Evolutionary conservation across 2,888 invertebrate genomes (phyloP).

Genomic region (Philopedon plagiatum): DNA sequence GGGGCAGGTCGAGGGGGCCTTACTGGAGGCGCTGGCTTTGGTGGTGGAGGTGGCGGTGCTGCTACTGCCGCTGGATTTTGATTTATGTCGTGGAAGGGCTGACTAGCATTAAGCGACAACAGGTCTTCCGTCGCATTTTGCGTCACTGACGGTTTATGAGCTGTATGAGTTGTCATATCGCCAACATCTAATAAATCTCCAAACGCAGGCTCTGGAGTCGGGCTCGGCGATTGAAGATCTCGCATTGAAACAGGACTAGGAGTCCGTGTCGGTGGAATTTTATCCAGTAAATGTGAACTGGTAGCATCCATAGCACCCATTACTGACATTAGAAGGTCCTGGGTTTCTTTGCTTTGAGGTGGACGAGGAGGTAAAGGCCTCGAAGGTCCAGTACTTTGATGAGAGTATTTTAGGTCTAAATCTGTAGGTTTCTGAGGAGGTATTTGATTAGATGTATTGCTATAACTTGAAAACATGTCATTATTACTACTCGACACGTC

Average conservation of each 20-base stretch:
- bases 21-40: slow-evolving; percentile 50
- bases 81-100: slow-evolving; percentile 67
- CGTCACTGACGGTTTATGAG: slow-evolving; percentile 34
- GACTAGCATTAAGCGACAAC: slow-evolving; percentile 55
- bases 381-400: slow-evolving; percentile 52
- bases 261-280: slow-evolving; percentile 87
- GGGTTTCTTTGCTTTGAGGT: slow-evolving; percentile 83
- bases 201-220: slow-evolving; percentile 79
- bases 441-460: slow-evolving; percentile 9
- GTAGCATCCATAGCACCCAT: slow-evolving; percentile 92
- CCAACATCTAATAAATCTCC: slow-evolving; percentile 78
- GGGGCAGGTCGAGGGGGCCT: slow-evolving; percentile 59
- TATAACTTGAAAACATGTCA: slow-evolving; percentile 7
- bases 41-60: slow-evolving; percentile 68
- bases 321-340: slow-evolving; percentile 87
- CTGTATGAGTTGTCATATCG: slow-evolving; percentile 59
- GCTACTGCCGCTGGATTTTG: slow-evolving; percentile 67
- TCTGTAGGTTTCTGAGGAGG: slow-evolving; percentile 68
- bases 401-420: slow-evolving; percentile 66
- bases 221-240: slow-evolving; percentile 87
- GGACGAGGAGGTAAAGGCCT: slow-evolving; percentile 70
- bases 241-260: slow-evolving; percentile 90
- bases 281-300: slow-evolving; percentile 85
- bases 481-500: slow-evolving; percentile 1
- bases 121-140: slow-evolving; percentile 54